Evolutionary conservation across 1,140 invertebrate genomes (phyloP), one percentile per base, ranked within the genome.

Genomic region (Caenorhabditis latens): DNA sequence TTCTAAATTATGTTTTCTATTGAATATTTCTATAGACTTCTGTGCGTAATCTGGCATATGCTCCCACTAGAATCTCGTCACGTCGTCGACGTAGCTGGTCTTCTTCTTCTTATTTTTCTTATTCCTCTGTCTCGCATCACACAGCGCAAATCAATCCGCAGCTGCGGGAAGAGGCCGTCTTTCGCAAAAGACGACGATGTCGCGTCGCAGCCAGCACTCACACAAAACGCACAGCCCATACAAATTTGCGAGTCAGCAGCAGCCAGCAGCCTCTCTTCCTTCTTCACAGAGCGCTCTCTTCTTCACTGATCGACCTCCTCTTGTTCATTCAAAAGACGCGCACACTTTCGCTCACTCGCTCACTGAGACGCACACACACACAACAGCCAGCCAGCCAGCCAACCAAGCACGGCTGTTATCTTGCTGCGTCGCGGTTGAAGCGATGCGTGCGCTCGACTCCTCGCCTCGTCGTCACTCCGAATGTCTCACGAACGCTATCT

Each of bases 211-310:
- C 71, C 71, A 50, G 46, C 46, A 79, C 71, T 79, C 40, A 50
- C 71, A 79, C 71, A 79, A 79, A 79, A 79, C 71, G 71, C 71
- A 79, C 71, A 79, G 71, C 71, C 71, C 71, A 79, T 79, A 50
- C 71, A 50, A 79, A 79, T 79, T 79, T 50, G 71, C 71, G 71
- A 79, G 71, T 79, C 71, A 79, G 71, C 71, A 79, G 46, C 71
- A 79, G 71, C 43, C 46, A 48, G 71, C 71, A 48, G 46, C 71
- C 46, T 50, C 46, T 42, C 46, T 79, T 50, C 40, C 14, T 75
- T 46, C 71, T 46, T 11, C 71, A 79, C 71, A 53, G 46, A 79
- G 43, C 71, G 71, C 71, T 43, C 46, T 79, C 46, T 79, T 50
- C 46, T 79, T 21, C 71, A n/a, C 46, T 8, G 71, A 79, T 24